Base-by-base conservation (phyloP, 2,113 vertebrate species). In the Thunnus thynnus region DNA sequence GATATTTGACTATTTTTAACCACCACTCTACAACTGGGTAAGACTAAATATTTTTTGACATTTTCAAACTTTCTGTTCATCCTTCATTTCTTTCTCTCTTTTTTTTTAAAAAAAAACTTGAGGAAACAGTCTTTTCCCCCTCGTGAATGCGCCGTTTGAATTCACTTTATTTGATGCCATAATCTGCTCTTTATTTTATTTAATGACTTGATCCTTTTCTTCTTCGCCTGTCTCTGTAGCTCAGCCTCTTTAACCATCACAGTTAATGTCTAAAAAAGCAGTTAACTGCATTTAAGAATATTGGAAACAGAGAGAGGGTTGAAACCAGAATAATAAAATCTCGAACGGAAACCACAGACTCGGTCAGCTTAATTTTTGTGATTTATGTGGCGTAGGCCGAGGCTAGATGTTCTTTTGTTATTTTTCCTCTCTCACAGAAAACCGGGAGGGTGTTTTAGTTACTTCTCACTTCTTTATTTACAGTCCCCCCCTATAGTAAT, bases 241-340 rank as follows among this genome's bases (percentile, higher is more conserved):
- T 81, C 63, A 77, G 76, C 22, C 83, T 74, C 89, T 88, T 85
- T 85, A 88, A 92, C 87, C 87, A 82, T 88, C 85, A 50, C 78
- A 91, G 65, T 72, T 89, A 85, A 88, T 87, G 90, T 87, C 88
- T 87, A 60, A 88, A 86, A 91, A 91, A 84, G 89, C 89, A 89
- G 90, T 93, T 91, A 89, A 92, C 76, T 87, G 89, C 82, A 25
- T 92, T 94, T 81, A 81, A 90, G 91, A 86, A 88, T 92, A 91
- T 92, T 95, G 89, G 85, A 94, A 94, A 88, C 90, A 92, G 90
- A 93, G 75, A 86, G 85, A 91, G 79, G 90, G 64, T 82, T 91
- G 84, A 90, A 94, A 92, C 86, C 89, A 91, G 85, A 90, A 94
- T 91, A 93, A 94, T 94, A 94, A 94, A 95, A 95, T 84, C 91